Evolutionary conservation across 2,888 invertebrate species (phyloP), one percentile per base, ranked within the genome.

Genomic region (Anagyrus pseudococci): DNA sequence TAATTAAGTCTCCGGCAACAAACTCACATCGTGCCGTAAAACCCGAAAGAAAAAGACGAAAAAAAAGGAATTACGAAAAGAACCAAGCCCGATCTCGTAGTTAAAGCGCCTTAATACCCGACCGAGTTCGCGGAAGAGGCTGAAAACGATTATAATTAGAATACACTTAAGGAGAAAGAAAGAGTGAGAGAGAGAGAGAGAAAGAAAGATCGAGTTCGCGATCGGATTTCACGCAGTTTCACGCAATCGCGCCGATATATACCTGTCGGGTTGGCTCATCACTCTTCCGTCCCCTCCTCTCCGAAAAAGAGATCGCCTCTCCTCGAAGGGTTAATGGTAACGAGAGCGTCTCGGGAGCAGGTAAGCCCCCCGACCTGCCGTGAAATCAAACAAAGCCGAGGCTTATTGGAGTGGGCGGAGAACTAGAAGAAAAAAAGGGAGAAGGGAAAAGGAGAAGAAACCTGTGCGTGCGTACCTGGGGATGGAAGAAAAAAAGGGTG

Each of bases 361-460:
- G 29, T 10, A 10, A 29, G 4, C 4, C 29, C 10, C 10, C 4
- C 29, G 10, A 29, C 29, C 4, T 29, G 29, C 10, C 19, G 6
- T 44, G 49, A 50, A 44, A 55, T 50, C 54, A 49, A 43, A 61
- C 55, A 61, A 54, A 55, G 44, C 25, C 48, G 13, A n/a, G 7
- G 29, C 37, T n/a, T n/a, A n/a, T n/a, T n/a, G 20, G 19, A 29
- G 29, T 4, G 10, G 17, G 49, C 7, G 10, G 25, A 20, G 40
- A 47, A 44, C 26, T 23, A 22, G 33, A 58, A 29, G 43, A 23
- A 48, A 48, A 19, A 25, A n/a, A n/a, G 29, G 4, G 15, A 8
- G 4, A 25, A n/a, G 17, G 6, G 33, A 15, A 8, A 26, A 37
- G 29, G 33, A 29, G 29, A 29, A 29, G 29, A 29, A 10, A 4